Percentiles rank a stretch among this genome's conserved stretches.
These are phyloP conservation scores for Edolisoma coerulescens DNA, from an alignment of 2,113 vertebrate species.

Conservation along the genomic window DNA sequence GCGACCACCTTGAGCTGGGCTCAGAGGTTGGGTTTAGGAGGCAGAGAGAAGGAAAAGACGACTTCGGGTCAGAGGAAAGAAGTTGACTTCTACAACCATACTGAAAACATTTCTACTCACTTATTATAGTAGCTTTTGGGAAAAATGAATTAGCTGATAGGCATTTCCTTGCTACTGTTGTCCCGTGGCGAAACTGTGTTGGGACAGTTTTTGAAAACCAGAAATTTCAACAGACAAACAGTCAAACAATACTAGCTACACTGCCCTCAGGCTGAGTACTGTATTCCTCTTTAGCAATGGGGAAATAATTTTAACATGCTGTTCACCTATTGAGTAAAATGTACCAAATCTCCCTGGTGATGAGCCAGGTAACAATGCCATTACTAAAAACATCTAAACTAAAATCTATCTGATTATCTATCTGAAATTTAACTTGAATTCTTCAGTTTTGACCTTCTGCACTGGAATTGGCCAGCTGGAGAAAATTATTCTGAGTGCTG, in stretches of 20 bases:
- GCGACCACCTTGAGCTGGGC: neutral
- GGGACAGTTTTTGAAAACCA: neutral
- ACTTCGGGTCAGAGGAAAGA: neutral
- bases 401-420: neutral
- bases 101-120: neutral
- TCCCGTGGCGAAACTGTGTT: rapidly evolving
- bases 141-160: neutral
- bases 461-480: neutral
- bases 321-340: neutral
- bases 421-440: neutral
- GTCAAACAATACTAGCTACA: neutral
- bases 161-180: neutral
- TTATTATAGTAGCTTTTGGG: neutral
- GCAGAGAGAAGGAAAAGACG: neutral
- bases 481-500: neutral
- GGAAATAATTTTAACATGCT: neutral
- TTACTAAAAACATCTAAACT: neutral
- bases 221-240: neutral
- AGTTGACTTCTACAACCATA: neutral
- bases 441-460: neutral
- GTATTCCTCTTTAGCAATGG: neutral
- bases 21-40: neutral
- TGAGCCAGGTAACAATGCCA: neutral
- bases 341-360: neutral
- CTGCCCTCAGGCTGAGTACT: neutral